Base-by-base conservation (phyloP, 2,888 invertebrate species). In the Tridacna crocea region DNA sequence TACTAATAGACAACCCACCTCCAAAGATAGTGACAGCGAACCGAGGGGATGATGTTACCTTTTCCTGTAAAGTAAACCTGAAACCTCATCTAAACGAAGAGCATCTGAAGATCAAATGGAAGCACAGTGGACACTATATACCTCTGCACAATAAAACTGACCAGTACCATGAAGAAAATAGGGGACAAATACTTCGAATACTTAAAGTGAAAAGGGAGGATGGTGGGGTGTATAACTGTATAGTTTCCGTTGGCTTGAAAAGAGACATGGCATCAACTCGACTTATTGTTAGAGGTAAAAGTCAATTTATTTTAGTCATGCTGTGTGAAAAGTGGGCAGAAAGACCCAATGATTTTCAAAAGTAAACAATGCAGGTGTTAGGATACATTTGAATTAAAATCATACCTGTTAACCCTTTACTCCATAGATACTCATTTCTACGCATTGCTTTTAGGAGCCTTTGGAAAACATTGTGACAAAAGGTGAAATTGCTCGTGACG, bases 211-310 rank as follows among this genome's bases (percentile, higher is more conserved):
- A 87, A 15, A 77, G 80, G 0, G 81, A 77, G 17, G 91, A 92
- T 72, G 88, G 87, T 12, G 92, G 92, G 13, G 82, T 87, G 13
- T 92, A 92, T 81, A 88, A 90, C 1, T 92, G 92, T 82, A 87
- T 91, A 47, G 91, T 90, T 0, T 81, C 85, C 8, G 86, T 91
- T 8, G 88, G 90, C 13, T 77, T 87, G 17, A 87, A 85, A 47
- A 83, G 86, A 66, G 91, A 89, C 72, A 88, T 89, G 80, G 87
- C 89, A 12, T 87, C 85, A 63, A 89, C 89, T 13, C 85, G 84
- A 65, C 87, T 91, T 22, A 82, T 82, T 47, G 88, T 91, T 27
- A 88, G 87, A 87, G 88, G 91, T 91, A 76, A 82, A 85, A 79
- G 17, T 65, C 4, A 24, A n/a, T 22, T 19, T n/a, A 55, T n/a